Base-by-base conservation (phyloP, 2,888 invertebrate genomes). In the Eupeodes luniger region DNA sequence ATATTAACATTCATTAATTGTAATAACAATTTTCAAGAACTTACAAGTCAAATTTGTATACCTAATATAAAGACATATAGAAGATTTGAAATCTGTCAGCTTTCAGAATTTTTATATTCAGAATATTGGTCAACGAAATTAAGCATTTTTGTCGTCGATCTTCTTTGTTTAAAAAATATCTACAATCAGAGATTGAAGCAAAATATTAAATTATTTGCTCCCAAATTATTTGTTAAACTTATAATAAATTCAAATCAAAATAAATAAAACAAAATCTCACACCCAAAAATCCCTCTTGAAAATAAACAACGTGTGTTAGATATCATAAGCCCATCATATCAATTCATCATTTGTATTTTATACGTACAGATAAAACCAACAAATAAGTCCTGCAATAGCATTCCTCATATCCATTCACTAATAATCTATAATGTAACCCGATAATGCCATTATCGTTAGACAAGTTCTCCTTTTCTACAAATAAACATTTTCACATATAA, bases 381-480 rank as follows among this genome's bases (percentile, higher is more conserved):
- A 67, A 16, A 67, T 27, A 1, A 86, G 61, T 79, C 67, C 66
- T 14, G 49, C 79, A 81, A 62, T 57, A 80, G 19, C 66, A 76
- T 76, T 59, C 44, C 76, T 51, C 70, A 2, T 27, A 1, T 1
- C 27, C 27, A 1, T 27, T 27, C 27, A 27, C 27, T 27, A 27
- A 27, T 27, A 27, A 1, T 27, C 12, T 27, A 57, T 79, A 77
- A 84, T 87, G 87, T 80, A 87, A 87, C 72, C 66, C 10, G 84
- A 87, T 76, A 87, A 62, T 67, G 70, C 87, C 87, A 84, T 87
- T 84, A 87, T 27, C 27, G 86, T 75, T 55, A 11, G 12, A 11
- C 11, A 10, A 19, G 3, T 27, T 59, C 59, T 53, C 12, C 19
- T 19, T 27, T 16, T 36, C 16, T 12, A 74, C 10, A 49, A n/a